Percentiles rank a stretch among this genome's conserved stretches.
phyloP scores from a whole-genome alignment of 2,888 invertebrate genomes.

The Apotomis capreana region DNA sequence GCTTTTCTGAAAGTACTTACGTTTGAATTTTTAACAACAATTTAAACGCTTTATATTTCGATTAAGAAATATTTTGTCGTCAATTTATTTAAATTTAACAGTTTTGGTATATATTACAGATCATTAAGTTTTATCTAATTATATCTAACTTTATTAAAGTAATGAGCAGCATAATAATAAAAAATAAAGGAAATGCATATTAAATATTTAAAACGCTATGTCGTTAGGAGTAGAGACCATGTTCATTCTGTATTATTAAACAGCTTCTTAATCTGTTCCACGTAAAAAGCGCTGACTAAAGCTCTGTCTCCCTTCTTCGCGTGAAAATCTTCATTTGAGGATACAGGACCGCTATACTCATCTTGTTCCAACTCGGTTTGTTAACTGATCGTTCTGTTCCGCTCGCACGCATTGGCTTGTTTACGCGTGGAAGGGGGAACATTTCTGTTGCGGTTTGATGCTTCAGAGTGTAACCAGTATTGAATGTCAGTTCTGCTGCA shows the following conservation, averaged over 20 bases:
- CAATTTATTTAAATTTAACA: constrained; percentile 26
- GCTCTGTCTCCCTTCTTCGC: constrained; percentile 60
- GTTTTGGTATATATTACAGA: constrained; percentile 48
- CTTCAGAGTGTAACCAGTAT: constrained; percentile 48
- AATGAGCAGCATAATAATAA: constrained; percentile 63
- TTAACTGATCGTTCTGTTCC: constrained; percentile 61
- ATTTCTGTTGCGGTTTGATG: constrained; percentile 64
- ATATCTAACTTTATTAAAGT: constrained; percentile 69
- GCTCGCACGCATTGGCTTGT: constrained; percentile 60
- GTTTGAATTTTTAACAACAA: neutral
- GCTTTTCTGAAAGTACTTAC: too few species aligned
- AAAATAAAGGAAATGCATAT: constrained; percentile 79
- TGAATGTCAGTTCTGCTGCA: constrained; percentile 44
- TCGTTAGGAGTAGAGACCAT: constrained; percentile 76
- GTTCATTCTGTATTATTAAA: constrained; percentile 79
- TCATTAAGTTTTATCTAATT: constrained; percentile 68
- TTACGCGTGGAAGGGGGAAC: constrained; percentile 68
- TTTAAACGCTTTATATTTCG: neutral
- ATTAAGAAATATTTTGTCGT: neutral
- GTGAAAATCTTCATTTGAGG: constrained; percentile 51
- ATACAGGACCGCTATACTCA: constrained; percentile 57
- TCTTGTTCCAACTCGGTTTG: constrained; percentile 49
- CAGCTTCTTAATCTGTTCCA: constrained; percentile 76
- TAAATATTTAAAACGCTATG: constrained; percentile 80
- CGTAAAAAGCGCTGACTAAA: constrained; percentile 58